Base-by-base conservation (phyloP, 2,888 invertebrate genomes). In the Lasiommata megera region DNA sequence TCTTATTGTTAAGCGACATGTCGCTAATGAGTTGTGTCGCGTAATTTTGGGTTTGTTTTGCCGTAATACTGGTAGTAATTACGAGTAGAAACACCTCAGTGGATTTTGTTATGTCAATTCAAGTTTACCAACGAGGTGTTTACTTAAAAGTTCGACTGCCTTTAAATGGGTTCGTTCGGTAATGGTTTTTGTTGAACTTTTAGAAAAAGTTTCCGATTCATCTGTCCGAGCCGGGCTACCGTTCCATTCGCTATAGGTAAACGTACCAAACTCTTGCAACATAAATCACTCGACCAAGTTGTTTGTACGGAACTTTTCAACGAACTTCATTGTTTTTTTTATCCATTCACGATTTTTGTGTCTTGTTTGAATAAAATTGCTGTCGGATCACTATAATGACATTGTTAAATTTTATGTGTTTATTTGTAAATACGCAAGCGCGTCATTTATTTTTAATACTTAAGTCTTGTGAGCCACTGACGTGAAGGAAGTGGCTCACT, bases 71-170 rank as follows among this genome's bases (percentile, higher is more conserved):
- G 23, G 23, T 23, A 23, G 28, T 50, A 23, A 38, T 12, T 37
- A n/a, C n/a, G n/a, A n/a, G n/a, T n/a, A 9, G 50, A 50, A 14
- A 38, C 50, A 37, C 52, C 14, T n/a, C 34, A 16, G 16, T 50
- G 16, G 18, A 48, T 55, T 40, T 48, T 38, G 29, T 52, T 55
- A 16, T 48, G 34, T 36, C 34, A 18, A 37, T 50, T 37, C 37
- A 7, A 23, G 23, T 47, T 47, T 18, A 17, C n/a, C 29, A 29
- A 29, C 17, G 11, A 16, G 47, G n/a, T 47, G 17, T 47, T 47
- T 31, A 31, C 34, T 47, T 47, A 36, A n/a, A 17, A 47, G 41
- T 43, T 43, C 23, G 18, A n/a, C 41, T n/a, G 23, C 18, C 40
- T 9, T 16, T 12, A 28, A 44, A 34, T 16, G 31, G 18, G 18